Base-by-base conservation (phyloP, 2,888 invertebrate species). In the Cancer borealis region DNA sequence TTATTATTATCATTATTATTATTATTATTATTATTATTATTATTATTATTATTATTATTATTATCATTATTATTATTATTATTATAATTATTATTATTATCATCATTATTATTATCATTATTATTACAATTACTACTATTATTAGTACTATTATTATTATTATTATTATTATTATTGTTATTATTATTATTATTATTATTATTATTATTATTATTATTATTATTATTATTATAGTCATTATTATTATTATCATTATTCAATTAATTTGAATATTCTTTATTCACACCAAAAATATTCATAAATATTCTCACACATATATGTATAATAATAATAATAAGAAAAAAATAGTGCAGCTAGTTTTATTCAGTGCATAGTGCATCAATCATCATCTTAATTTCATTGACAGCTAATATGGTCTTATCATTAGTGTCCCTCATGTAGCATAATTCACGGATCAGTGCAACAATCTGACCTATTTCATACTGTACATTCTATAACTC, bases 151-250 rank as follows among this genome's bases (percentile, higher is more conserved):
- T 88, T 88, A 45, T 88, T 88, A 88, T 88, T 88, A 45, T 88
- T 88, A 88, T 88, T 88, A 45, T 88, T 8, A 88, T 88, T 88
- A 45, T 88, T 88, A 88, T 88, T 88, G n/a, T 88, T 88, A 88
- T 88, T 88, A 45, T 88, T 88, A 88, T 88, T 88, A 45, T 88
- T 88, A 88, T 88, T 88, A 45, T 88, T 47, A 46, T 88, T 45
- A 45, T 88, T 45, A 88, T 88, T 45, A 45, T 45, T 45, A 88
- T 88, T 10, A 17, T 87, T 26, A 87, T 87, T 26, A 17, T 87
- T 26, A 87, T 87, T 10, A 17, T 87, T 26, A 87, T 87, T 26
- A 17, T 87, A 4, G 26, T 17, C 0, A 26, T 5, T 26, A 87
- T 17, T 26, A 87, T 87, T 26, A 87, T 26, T 26, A 87, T n/a